Base-by-base conservation (phyloP, 2,888 invertebrate genomes). In the Euplexia lucipara region DNA sequence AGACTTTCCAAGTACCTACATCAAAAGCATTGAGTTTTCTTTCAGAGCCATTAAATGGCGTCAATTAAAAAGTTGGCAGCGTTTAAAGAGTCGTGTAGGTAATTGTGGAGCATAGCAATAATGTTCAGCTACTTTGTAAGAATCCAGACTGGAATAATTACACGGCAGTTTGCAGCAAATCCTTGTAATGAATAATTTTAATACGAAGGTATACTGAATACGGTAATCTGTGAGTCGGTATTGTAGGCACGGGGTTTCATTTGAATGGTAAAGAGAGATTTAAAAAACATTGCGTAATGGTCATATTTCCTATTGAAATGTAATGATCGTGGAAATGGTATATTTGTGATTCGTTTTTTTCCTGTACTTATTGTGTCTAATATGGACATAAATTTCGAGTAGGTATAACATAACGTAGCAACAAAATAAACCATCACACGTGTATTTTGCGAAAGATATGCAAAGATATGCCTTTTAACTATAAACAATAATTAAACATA, bases 61-160 rank as follows among this genome's bases (percentile, higher is more conserved):
- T 71, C 69, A 58, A 80, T 81, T 81, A 74, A 79, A 77, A 81
- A 81, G 74, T 81, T 81, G 81, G 81, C 74, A 71, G 35, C 61
- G 59, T 61, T 70, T 47, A 64, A 71, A 68, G 64, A 70, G 56
- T 63, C 79, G 67, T 76, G 69, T 70, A 69, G 76, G 65, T 74
- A 76, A 78, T 71, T 78, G 70, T 76, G 65, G 74, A 71, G 64
- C 70, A 66, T 66, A 54, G 74, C 52, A 80, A 76, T 78, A 78
- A 81, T 57, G 64, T 71, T 67, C 65, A 69, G 65, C 35, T 80
- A 68, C 74, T 81, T 79, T 69, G 68, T 74, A 74, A 81, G 71
- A 79, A 71, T 66, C 54, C 74, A 66, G 79, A 64, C 76, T 66
- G 58, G 69, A 68, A 71, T 79, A 76, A 78, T 78, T 71, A 71